These are phyloP conservation scores for Thera britannica DNA, from an alignment of 2,888 invertebrate genomes.

Conservation along the genomic window DNA sequence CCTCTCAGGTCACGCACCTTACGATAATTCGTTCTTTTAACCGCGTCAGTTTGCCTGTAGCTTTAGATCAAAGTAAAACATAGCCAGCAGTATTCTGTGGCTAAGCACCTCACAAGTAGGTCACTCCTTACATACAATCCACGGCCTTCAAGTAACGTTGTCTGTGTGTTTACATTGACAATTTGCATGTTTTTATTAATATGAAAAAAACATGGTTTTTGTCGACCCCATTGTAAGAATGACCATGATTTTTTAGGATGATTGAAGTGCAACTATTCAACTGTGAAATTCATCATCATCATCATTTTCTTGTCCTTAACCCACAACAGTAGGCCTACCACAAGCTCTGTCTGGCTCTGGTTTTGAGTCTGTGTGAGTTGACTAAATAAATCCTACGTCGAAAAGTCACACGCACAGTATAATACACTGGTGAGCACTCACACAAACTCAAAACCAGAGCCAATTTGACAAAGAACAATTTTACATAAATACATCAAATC, in stretches of 20 bases:
- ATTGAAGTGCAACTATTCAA: neutral
- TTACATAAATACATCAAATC: no score
- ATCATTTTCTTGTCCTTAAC: no score
- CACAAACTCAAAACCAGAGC: no score
- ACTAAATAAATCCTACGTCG: no score
- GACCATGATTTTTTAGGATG: conserved; percentile 5
- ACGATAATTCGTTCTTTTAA: neutral
- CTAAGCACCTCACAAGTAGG: conserved; percentile 21
- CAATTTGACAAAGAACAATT: no score
- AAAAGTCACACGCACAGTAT: no score
- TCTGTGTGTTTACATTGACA: neutral
- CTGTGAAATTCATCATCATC: neutral
- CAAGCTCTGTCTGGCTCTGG: no score
- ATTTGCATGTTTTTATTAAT: conserved; percentile 12
- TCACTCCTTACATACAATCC: conserved; percentile 28
- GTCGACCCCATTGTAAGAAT: neutral
- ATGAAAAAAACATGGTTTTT: neutral
- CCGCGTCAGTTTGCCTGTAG: conserved; percentile 1
- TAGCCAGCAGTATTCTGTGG: no score
- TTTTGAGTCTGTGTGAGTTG: no score
- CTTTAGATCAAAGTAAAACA: neutral
- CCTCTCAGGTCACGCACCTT: neutral
- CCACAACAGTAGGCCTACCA: no score
- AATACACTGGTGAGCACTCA: no score
- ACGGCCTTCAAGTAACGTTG: conserved; percentile 13